Percentiles rank a stretch among this genome's conserved stretches.
Conservation (phyloP, 2,888 invertebrate genomes). For the Agrotis segetum region DNA sequence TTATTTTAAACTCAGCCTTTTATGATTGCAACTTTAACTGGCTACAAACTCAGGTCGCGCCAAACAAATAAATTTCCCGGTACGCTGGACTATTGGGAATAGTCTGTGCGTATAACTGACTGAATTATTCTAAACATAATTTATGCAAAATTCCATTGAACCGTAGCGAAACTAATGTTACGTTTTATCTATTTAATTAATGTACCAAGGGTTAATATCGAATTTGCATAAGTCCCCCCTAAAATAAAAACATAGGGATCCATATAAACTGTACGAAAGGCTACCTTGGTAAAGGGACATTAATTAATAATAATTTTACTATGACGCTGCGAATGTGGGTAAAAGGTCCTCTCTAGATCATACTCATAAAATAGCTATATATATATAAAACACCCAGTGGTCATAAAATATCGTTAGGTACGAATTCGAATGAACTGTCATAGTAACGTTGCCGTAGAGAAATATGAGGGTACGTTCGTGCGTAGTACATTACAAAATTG, state of each 20-base stretch:
- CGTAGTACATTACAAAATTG: slow-evolving; percentile 39
- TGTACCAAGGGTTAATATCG: slow-evolving; percentile 6
- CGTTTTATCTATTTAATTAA: slow-evolving; percentile 15
- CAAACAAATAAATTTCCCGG: not conserved
- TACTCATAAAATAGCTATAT: no score
- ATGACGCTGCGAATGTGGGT: slow-evolving; percentile 15
- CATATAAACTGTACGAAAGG: slow-evolving; percentile 39
- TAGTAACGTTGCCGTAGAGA: slow-evolving; percentile 38
- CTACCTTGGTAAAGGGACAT: slow-evolving; percentile 19
- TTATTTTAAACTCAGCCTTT: not conserved
- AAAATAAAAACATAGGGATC: slow-evolving; percentile 38
- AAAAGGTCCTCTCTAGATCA: slow-evolving; percentile 19
- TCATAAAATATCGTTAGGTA: slow-evolving; percentile 54
- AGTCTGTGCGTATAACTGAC: not conserved
- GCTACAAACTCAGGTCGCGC: not conserved
- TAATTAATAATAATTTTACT: slow-evolving; percentile 49
- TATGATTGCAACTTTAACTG: not conserved
- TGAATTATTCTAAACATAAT: not conserved
- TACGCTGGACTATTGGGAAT: not conserved
- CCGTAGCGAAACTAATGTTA: not conserved
- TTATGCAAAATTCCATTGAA: not conserved
- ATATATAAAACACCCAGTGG: not conserved
- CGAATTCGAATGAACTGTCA: slow-evolving; percentile 49
- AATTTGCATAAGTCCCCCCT: slow-evolving; percentile 29
- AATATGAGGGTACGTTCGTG: slow-evolving; percentile 43